phyloP scores from a whole-genome alignment of 2,888 invertebrate species.

The Prenolepis imparis region DNA sequence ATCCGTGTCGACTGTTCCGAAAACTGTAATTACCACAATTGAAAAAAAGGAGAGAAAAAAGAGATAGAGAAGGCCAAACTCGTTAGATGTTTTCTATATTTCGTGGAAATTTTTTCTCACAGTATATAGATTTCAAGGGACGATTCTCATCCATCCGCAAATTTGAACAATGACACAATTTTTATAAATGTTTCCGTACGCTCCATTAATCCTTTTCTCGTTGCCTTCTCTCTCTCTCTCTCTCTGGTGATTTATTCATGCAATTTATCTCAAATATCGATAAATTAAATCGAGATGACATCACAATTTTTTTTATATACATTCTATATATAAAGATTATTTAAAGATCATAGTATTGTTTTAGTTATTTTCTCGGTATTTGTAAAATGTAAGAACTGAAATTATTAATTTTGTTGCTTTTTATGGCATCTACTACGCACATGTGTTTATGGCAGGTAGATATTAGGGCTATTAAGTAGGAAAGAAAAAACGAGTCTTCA shows the following conservation, averaged over 20 bases:
- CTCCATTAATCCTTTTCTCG: constrained; percentile 4
- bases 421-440: too few relatives aligned
- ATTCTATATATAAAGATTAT: background rate
- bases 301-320: background rate
- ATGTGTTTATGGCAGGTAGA: too few relatives aligned
- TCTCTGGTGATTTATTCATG: background rate
- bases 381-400: background rate
- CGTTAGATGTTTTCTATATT: constrained; percentile 48
- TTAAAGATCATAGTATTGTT: background rate
- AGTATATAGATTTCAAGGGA: background rate
- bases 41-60: background rate
- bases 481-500: background rate
- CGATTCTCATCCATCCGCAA: constrained; percentile 12
- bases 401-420: background rate
- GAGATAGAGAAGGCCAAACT: background rate
- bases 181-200: background rate
- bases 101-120: constrained; percentile 26
- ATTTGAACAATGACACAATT: constrained; percentile 30
- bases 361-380: background rate
- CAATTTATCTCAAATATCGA: background rate
- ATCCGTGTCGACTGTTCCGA: constrained; percentile 61
- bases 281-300: background rate
- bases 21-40: constrained; percentile 66
- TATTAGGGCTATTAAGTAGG: too few relatives aligned
- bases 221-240: background rate